phyloP scores from a whole-genome alignment of 2,888 invertebrate species.

The Philaethria dido region DNA sequence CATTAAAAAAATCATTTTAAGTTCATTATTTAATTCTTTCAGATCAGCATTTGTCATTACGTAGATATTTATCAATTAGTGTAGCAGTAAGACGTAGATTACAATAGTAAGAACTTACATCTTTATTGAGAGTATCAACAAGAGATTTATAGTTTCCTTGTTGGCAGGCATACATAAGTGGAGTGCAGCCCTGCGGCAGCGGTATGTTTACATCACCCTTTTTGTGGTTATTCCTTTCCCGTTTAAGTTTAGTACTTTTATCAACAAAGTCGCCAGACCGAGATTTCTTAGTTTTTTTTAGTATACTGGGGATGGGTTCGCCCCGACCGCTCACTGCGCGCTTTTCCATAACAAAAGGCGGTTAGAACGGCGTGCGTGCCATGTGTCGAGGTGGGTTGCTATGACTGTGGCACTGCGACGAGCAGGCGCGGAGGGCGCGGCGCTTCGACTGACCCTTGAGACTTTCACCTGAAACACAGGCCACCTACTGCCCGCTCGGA shows the following conservation, averaged over 20 bases:
- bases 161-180: slow-evolving; percentile 96
- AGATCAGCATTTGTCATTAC: not conserved
- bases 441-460: slow-evolving; percentile 70
- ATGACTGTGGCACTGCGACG: slow-evolving; percentile 59
- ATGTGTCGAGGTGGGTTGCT: slow-evolving; percentile 51
- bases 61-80: not conserved
- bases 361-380: slow-evolving; percentile 56
- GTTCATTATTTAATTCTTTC: not conserved
- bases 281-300: slow-evolving; percentile 72
- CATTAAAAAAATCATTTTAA: not conserved
- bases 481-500: slow-evolving; percentile 67
- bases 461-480: slow-evolving; percentile 42
- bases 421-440: slow-evolving; percentile 79
- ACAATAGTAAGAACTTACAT: slow-evolving; percentile 82
- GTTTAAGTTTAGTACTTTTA: slow-evolving; percentile 76
- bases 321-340: slow-evolving; percentile 70
- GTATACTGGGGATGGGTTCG: slow-evolving; percentile 78
- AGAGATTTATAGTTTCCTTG: slow-evolving; percentile 92
- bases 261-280: slow-evolving; percentile 73
- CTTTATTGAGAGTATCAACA: slow-evolving; percentile 88
- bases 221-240: slow-evolving; percentile 67
- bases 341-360: slow-evolving; percentile 73
- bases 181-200: slow-evolving; percentile 89
- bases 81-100: not conserved
- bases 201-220: slow-evolving; percentile 70